Evolutionary conservation across 2,113 vertebrate species (phyloP), one percentile per base, ranked within the genome.

Genomic region (Petaurus breviceps): DNA sequence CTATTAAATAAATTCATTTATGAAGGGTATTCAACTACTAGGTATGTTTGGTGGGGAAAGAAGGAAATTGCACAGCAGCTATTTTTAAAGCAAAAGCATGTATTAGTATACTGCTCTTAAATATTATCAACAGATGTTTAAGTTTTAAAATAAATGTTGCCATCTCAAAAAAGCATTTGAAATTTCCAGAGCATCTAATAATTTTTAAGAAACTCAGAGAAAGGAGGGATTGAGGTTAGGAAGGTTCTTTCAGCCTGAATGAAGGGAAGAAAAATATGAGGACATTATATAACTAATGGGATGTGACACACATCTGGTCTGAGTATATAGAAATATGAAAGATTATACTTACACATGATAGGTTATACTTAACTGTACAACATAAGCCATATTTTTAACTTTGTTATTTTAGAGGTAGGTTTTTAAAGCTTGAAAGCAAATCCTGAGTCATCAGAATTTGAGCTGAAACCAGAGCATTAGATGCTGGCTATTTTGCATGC

Each of bases 101-200:
- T 77, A 77, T 77, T 77, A 77, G 14, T n/a, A 46, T 28, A 28
- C 47, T 28, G 28, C 49, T 28, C 24, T 90, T 90, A 46, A 47
- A 47, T 28, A 90, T 90, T 47, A 90, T 90, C 43, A 90, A 46
- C 89, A 90, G 25, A 46, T 50, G 89, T 25, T 47, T 28, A 49
- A n/a, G 55, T 96, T 96, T 94, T 68, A 61, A 97, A 77, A 93
- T 95, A 96, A n/a, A 89, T 97, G 92, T 91, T 89, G 55, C 19
- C 12, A 94, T 94, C 50, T 95, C 53, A 46, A 90, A 49, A 24
- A 50, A 90, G 47, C 94, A 96, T 54, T 8, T 51, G 12, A 95
- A 97, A 91, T 50, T 89, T 77, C 31, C 89, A 94, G 51, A 52
- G 90, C 84, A 96, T n/a, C 31, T 77, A 77, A 77, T 55, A 92